These are phyloP conservation scores for Odobenus rosmarus DNA, from an alignment of 2,113 vertebrate species.

Conservation along the genomic window DNA sequence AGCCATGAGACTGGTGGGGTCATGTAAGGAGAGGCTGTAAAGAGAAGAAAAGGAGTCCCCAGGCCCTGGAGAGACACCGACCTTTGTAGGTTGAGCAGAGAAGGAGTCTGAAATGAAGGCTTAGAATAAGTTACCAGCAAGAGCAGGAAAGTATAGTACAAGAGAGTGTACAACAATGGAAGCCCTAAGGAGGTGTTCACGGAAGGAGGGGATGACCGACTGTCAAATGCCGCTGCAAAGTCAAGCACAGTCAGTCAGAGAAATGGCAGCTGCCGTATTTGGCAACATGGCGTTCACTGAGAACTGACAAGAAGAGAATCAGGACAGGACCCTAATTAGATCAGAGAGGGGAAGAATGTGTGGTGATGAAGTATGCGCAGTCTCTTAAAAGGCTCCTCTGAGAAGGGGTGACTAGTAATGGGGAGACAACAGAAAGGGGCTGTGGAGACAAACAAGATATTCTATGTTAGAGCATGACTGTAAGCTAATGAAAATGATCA, in stretches of 20 bases:
- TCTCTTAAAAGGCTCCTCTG: conserved; percentile 16
- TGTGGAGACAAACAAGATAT: neutral
- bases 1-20: neutral
- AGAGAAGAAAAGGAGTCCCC: neutral
- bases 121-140: neutral
- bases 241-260: neutral
- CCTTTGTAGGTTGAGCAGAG: neutral
- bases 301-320: neutral
- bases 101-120: neutral
- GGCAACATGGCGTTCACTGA: neutral
- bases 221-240: neutral
- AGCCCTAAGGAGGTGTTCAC: neutral
- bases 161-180: neutral
- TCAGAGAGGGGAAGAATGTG: neutral
- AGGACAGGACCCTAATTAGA: neutral
- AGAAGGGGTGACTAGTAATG: conserved; percentile 1
- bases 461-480: neutral
- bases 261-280: neutral
- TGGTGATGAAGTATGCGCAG: neutral
- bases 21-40: neutral
- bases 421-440: neutral
- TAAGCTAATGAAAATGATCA: neutral
- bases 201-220: neutral
- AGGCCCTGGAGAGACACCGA: neutral
- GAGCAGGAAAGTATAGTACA: neutral